These are phyloP conservation scores for Caenorhabditis inopinata DNA, from an alignment of 1,140 invertebrate genomes.

Conservation along the genomic window DNA sequence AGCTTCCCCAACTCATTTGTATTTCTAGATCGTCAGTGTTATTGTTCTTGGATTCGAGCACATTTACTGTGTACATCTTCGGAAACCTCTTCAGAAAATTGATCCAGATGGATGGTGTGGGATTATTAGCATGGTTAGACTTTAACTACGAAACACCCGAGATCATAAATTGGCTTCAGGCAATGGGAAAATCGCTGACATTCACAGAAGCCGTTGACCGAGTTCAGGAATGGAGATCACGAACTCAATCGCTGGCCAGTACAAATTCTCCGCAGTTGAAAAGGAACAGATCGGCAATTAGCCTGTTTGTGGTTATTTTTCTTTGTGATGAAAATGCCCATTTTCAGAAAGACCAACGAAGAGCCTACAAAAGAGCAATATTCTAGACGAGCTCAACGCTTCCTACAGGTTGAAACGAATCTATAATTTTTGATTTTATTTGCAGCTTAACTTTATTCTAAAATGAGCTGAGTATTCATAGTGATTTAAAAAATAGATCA, in stretches of 20 bases:
- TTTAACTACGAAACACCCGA: not conserved
- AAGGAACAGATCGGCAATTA: slow-evolving; percentile 8
- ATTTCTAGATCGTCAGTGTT: slow-evolving; percentile 75
- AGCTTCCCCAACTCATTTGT: too few relatives aligned
- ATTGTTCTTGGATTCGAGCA: slow-evolving; percentile 84
- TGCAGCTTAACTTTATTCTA: too few relatives aligned
- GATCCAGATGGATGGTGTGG: slow-evolving; percentile 81
- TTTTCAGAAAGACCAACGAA: not conserved
- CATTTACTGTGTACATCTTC: slow-evolving; percentile 84
- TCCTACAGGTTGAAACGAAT: slow-evolving; percentile 4
- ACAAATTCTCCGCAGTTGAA: slow-evolving; percentile 36
- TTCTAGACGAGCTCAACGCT: not conserved
- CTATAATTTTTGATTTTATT: not conserved
- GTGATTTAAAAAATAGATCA: too few relatives aligned
- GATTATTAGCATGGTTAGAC: slow-evolving; percentile 76
- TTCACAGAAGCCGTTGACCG: slow-evolving; percentile 60
- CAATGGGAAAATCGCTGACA: slow-evolving; percentile 61
- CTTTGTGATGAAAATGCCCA: not conserved
- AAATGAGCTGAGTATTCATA: too few relatives aligned
- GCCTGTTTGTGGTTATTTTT: not conserved
- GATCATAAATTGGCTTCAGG: slow-evolving; percentile 47
- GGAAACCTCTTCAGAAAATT: slow-evolving; percentile 82
- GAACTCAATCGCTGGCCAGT: slow-evolving; percentile 35
- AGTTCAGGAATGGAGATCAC: slow-evolving; percentile 55
- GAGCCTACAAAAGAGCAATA: not conserved